Conservation (phyloP, 1,140 invertebrate genomes). For the Drosophila mauritiana region DNA sequence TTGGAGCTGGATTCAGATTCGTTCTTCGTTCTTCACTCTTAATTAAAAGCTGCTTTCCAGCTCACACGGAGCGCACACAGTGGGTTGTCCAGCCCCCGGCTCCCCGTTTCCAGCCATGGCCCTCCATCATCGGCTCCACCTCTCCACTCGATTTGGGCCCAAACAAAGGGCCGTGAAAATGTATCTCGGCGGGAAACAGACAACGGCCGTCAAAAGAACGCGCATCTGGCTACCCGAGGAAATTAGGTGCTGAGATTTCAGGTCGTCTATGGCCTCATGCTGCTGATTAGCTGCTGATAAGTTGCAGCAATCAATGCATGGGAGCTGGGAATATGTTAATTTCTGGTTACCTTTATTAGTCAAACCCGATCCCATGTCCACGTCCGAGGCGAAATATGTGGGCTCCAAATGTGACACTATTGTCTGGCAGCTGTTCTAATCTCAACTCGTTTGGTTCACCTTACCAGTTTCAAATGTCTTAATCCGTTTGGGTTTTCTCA, state of each 20-base stretch:
- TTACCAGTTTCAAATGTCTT: conserved; percentile 62
- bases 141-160: conserved; percentile 23
- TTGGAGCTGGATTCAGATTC: conserved; percentile 17
- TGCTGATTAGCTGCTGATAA: conserved; percentile 81
- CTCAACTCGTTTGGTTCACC: conserved; percentile 29
- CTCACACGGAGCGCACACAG: conserved; percentile 51
- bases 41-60: conserved; percentile 79
- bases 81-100: conserved; percentile 36
- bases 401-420: conserved; percentile 69
- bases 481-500: conserved; percentile 31
- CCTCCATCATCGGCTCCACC: conserved; percentile 8
- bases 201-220: conserved; percentile 43
- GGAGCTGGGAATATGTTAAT: conserved; percentile 68
- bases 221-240: conserved; percentile 53
- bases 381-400: conserved; percentile 43
- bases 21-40: conserved; percentile 27
- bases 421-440: conserved; percentile 54
- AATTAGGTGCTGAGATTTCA: conserved; percentile 77
- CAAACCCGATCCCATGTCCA: not conserved
- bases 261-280: conserved; percentile 67
- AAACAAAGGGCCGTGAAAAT: conserved; percentile 72
- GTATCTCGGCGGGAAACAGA: conserved; percentile 45
- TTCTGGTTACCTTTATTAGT: conserved; percentile 27
- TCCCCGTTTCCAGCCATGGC: not conserved
- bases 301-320: conserved; percentile 72